Conservation (phyloP, 1,140 invertebrate species). For the Plectus sambesii region DNA sequence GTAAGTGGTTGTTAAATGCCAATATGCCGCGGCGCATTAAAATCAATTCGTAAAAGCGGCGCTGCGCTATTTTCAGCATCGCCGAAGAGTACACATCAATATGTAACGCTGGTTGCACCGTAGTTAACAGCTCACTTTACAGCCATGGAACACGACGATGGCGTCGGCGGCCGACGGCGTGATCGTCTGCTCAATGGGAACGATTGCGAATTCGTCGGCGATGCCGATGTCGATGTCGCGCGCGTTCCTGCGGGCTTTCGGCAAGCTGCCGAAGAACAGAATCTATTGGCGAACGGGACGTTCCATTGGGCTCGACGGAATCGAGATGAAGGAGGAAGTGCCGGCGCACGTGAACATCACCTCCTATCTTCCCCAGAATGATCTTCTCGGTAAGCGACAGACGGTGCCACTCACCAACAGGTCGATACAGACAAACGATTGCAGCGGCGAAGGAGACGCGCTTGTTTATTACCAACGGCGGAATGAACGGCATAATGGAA, state of each 20-base stretch:
- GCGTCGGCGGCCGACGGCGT: constrained; percentile 31
- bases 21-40: too few species aligned
- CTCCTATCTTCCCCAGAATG: constrained; percentile 42
- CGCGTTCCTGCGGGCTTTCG: constrained; percentile 28
- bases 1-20: too few species aligned
- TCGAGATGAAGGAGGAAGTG: constrained; percentile 21
- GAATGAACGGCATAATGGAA: constrained; percentile 42
- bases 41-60: too few species aligned
- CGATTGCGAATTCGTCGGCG: constrained; percentile 27
- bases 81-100: too few species aligned
- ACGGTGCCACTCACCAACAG: too few species aligned
- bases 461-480: constrained; percentile 40
- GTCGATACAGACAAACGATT: too few species aligned
- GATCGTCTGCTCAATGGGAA: constrained; percentile 38
- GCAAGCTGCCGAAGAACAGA: constrained; percentile 33
- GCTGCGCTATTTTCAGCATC: too few species aligned
- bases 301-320: constrained; percentile 30
- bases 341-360: constrained; percentile 40
- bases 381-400: constrained; percentile 37
- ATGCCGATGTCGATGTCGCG: constrained; percentile 29
- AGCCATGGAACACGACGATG: constrained; percentile 44
- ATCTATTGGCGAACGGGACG: constrained; percentile 41
- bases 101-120: background rate
- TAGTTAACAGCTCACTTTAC: constrained; percentile 16
- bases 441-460: constrained; percentile 32